Evolutionary conservation across 2,888 invertebrate genomes (phyloP), one percentile per base, ranked within the genome.

Genomic region (Sclerodermus sp.): DNA sequence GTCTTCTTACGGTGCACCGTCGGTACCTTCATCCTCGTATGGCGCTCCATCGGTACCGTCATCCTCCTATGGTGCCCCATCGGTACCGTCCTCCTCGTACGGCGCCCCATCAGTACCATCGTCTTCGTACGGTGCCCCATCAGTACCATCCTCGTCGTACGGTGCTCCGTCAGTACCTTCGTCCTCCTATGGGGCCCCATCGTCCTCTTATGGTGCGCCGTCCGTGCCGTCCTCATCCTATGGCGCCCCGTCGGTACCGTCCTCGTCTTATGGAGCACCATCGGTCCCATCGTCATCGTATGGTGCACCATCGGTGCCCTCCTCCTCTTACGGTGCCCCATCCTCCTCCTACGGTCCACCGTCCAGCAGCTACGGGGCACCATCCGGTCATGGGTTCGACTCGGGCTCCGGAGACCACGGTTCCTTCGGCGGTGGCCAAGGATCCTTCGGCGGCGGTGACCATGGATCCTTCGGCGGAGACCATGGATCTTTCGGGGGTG

Each of bases 91-190:
- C 2, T 38, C 38, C 6, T 38, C 38, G 3, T 38, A 38, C 14
- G 38, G 38, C 2, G 38, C 38, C 0, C 47, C 40, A n/a, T 32
- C 57, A 1, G 49, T 42, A 14, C 50, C 54, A 2, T 58, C 45
- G n/a, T 13, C 29, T 10, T 58, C 59, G 1, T 62, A 62, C 6
- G 61, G 62, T n/a, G 58, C 66, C 5, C 55, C 61, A 12, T 51
- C 60, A 3, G 44, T 42, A 1, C 42, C 45, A 13, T 51, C 52
- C 8, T 18, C 15, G 15, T 47, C 46, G 34, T 56, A 58, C 47
- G 50, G 50, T 8, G 23, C 52, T 9, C 57, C 58, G 1, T 3
- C 23, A 23, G 23, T 18, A 18, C 51, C 47, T 0, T 54, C 57
- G 2, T 45, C 42, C 1, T 54, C 54, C 1, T 54, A 57, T 4